These are phyloP conservation scores for Squalus acanthias DNA, from an alignment of 2,797 vertebrate genomes.

Conservation along the genomic window DNA sequence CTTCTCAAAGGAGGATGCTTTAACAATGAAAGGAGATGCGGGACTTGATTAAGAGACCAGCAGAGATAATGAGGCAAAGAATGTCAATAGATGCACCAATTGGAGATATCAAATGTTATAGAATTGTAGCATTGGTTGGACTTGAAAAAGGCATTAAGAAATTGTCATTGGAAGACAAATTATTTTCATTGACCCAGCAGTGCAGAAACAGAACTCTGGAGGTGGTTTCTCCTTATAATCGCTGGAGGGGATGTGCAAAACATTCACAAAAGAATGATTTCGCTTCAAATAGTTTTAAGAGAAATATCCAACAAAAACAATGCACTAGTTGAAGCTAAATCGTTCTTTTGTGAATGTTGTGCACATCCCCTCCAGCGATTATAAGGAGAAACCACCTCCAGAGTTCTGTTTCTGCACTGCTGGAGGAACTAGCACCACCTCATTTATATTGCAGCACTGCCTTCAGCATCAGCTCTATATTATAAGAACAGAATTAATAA, in stretches of 20 bases:
- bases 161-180: neutral
- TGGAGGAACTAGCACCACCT: neutral
- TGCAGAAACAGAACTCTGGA: neutral
- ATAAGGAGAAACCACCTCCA: neutral
- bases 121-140: neutral
- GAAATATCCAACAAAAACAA: conserved; percentile 13
- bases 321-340: neutral
- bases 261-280: neutral
- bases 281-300: neutral
- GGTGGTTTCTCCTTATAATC: neutral
- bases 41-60: neutral
- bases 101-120: neutral
- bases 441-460: conserved; percentile 5
- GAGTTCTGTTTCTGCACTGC: neutral
- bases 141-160: neutral
- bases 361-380: neutral
- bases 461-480: neutral
- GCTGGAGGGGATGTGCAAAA: neutral
- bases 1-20: neutral
- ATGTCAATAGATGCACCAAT: neutral
- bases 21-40: neutral
- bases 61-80: neutral
- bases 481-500: neutral
- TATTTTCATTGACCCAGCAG: conserved; percentile 1
- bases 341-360: neutral